phyloP scores from a whole-genome alignment of 2,797 vertebrate genomes.

The Microctenopoma stevenorrisi region DNA sequence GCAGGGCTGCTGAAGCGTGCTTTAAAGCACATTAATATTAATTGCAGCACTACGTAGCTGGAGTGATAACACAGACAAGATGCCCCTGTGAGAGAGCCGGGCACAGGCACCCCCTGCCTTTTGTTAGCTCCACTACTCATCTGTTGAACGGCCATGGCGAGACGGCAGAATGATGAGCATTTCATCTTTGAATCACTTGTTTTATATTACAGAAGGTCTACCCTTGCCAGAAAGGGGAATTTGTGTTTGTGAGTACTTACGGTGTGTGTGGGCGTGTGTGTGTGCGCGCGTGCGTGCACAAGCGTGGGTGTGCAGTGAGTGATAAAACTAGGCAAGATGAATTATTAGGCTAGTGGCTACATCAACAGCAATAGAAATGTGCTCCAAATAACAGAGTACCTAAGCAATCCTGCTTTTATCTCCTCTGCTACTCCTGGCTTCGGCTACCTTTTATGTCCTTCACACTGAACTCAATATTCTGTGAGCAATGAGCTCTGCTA shows the following conservation, averaged over 20 bases:
- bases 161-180: slow-evolving; percentile 64
- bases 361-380: slow-evolving; percentile 77
- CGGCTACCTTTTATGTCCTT: slow-evolving; percentile 75
- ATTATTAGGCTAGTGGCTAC: slow-evolving; percentile 74
- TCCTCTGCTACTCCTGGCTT: slow-evolving; percentile 69
- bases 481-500: slow-evolving; percentile 76
- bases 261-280: slow-evolving; percentile 31
- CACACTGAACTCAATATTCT: slow-evolving; percentile 68
- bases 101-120: slow-evolving; percentile 64
- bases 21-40: slow-evolving; percentile 87
- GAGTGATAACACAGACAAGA: slow-evolving; percentile 77
- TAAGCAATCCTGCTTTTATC: slow-evolving; percentile 78
- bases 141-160: slow-evolving; percentile 60
- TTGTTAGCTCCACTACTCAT: slow-evolving; percentile 67
- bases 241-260: slow-evolving; percentile 57
- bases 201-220: slow-evolving; percentile 70
- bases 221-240: slow-evolving; percentile 57
- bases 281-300: slow-evolving; percentile 18
- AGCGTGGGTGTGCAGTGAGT: slow-evolving; percentile 27
- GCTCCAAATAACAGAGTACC: slow-evolving; percentile 76
- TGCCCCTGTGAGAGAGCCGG: slow-evolving; percentile 71
- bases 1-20: slow-evolving; percentile 77
- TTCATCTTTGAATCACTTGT: slow-evolving; percentile 75
- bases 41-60: slow-evolving; percentile 79
- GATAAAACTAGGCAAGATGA: slow-evolving; percentile 69